These are phyloP conservation scores for Limnodromus scolopaceus DNA, from an alignment of 2,797 vertebrate genomes.

Conservation along the genomic window DNA sequence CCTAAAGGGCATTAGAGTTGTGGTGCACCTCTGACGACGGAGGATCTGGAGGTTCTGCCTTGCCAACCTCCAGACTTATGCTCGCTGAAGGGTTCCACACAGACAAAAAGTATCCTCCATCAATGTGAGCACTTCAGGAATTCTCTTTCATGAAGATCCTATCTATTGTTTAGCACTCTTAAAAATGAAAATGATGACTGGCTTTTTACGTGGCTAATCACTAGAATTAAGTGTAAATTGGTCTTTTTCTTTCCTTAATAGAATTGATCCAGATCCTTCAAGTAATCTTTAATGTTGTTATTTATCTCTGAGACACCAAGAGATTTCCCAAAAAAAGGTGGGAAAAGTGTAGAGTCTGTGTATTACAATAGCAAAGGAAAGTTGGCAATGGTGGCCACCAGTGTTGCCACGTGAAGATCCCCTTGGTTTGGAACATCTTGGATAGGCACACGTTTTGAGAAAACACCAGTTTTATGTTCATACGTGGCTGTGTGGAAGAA, in stretches of 20 bases:
- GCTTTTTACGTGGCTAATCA: background rate
- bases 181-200: background rate
- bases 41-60: background rate
- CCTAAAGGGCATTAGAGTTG: accelerated
- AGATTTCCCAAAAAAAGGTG: background rate
- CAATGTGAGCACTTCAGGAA: background rate
- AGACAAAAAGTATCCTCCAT: background rate
- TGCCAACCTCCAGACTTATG: background rate
- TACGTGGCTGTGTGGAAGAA: background rate
- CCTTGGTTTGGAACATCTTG: background rate
- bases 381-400: background rate
- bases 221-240: background rate
- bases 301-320: background rate
- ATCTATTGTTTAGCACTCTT: background rate
- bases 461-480: background rate
- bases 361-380: background rate
- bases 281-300: background rate
- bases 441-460: background rate
- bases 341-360: accelerated
- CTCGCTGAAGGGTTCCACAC: accelerated
- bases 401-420: background rate
- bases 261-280: background rate
- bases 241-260: background rate
- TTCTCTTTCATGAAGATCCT: background rate
- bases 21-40: accelerated